Conservation (phyloP, 2,888 invertebrate genomes). For the Drosophila vallismaia region DNA sequence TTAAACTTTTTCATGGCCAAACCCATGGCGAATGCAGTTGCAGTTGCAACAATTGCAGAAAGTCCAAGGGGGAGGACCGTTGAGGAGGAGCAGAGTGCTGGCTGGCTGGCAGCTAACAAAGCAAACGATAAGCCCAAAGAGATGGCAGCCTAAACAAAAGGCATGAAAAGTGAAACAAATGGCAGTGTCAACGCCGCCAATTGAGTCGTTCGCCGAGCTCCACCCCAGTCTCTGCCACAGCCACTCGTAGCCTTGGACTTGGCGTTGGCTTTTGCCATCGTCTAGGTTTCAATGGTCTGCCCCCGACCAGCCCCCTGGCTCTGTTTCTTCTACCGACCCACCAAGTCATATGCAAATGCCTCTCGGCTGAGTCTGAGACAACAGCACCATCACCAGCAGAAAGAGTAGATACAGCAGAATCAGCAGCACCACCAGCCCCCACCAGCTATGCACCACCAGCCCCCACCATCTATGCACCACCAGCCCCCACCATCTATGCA, state of each 20-base stretch:
- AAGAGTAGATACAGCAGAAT: constrained; percentile 20
- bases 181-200: constrained; percentile 71
- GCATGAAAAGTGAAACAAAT: constrained; percentile 64
- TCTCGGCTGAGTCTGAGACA: constrained; percentile 51
- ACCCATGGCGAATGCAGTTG: constrained; percentile 45
- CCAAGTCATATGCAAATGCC: constrained; percentile 70
- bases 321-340: not conserved
- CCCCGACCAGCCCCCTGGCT: not conserved
- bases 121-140: constrained; percentile 37
- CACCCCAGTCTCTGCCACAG: too few species aligned
- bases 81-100: not conserved
- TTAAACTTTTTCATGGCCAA: constrained; percentile 76
- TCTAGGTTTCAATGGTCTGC: constrained; percentile 73
- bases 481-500: constrained; percentile 29
- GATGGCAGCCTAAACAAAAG: constrained; percentile 50
- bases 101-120: constrained; percentile 34
- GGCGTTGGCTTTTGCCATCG: constrained; percentile 51
- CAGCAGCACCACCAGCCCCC: constrained; percentile 8
- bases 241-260: constrained; percentile 69
- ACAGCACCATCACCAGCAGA: constrained; percentile 51
- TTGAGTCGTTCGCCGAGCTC: constrained; percentile 53
- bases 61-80: not conserved
- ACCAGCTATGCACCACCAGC: constrained; percentile 9
- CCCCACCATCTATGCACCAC: constrained; percentile 16
- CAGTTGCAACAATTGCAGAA: constrained; percentile 56